Percentiles rank a stretch among this genome's conserved stretches.
Evolutionary conservation across 1,140 invertebrate genomes (phyloP).

Genomic region (Nymphalis io): DNA sequence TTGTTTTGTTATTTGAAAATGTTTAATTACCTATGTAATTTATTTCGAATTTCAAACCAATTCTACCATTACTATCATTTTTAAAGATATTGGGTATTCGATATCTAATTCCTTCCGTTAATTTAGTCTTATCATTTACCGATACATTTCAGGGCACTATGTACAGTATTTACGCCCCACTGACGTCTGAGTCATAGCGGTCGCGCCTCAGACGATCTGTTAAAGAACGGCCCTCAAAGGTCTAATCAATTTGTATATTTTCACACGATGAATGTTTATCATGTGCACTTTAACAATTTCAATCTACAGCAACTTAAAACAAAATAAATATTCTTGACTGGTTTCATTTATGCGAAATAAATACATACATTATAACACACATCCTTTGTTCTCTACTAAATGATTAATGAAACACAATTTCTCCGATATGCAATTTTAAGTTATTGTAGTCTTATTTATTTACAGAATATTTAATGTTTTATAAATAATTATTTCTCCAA

Average conservation of each 20-base stretch:
- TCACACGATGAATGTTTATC: slow-evolving; percentile 7
- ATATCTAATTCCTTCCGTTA: slow-evolving; percentile 21
- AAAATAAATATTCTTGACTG: neutral
- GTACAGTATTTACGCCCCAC: slow-evolving; percentile 58
- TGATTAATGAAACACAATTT: neutral
- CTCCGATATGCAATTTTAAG: too few species aligned
- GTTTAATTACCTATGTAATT: too few species aligned
- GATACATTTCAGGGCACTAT: slow-evolving; percentile 63
- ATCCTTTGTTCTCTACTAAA: neutral
- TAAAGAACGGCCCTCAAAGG: slow-evolving; percentile 27
- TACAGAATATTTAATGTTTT: too few species aligned
- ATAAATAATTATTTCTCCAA: too few species aligned
- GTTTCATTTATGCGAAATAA: neutral
- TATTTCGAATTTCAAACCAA: too few species aligned
- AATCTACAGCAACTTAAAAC: slow-evolving; percentile 7
- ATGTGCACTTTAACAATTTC: slow-evolving; percentile 1
- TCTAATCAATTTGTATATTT: slow-evolving; percentile 18
- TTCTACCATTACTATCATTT: too few species aligned
- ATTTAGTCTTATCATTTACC: slow-evolving; percentile 14
- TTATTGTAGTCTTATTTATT: too few species aligned
- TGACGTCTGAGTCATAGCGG: slow-evolving; percentile 61
- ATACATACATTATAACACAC: neutral
- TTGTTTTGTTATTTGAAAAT: too few species aligned
- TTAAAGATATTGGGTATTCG: neutral
- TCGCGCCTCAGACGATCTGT: slow-evolving; percentile 38